These are phyloP conservation scores for Pseudolaguvia tuberculata DNA, from an alignment of 2,113 vertebrate species.

Conservation along the genomic window DNA sequence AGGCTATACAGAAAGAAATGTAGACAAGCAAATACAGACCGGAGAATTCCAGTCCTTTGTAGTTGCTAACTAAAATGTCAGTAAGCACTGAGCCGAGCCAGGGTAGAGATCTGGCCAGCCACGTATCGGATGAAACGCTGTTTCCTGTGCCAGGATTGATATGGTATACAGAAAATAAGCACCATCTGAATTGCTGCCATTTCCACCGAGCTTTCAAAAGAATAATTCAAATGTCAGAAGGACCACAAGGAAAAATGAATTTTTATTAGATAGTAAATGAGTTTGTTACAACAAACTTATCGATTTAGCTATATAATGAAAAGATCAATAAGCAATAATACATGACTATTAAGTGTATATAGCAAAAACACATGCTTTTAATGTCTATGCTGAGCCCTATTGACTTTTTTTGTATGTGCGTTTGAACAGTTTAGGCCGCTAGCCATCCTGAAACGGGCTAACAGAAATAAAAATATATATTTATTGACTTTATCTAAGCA, in stretches of 20 bases:
- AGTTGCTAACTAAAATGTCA: conserved; percentile 42
- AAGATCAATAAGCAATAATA: neutral
- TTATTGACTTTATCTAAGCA: neutral
- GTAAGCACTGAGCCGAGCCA: conserved; percentile 28
- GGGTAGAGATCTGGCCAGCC: conserved; percentile 16
- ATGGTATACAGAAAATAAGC: conserved; percentile 23
- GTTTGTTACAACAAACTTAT: conserved; percentile 1
- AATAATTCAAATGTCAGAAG: conserved; percentile 13
- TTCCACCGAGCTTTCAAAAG: conserved; percentile 18
- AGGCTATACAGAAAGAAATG: conserved; percentile 47
- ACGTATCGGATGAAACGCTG: conserved; percentile 2
- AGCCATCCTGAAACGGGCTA: neutral
- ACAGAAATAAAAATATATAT: conserved; percentile 11
- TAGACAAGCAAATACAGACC: neutral
- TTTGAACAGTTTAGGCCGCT: neutral
- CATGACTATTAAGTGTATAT: neutral
- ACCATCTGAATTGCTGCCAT: conserved; percentile 25
- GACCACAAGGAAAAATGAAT: neutral
- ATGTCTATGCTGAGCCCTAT: neutral
- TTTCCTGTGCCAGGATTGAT: conserved; percentile 9
- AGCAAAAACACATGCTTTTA: neutral
- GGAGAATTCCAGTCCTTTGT: conserved; percentile 6
- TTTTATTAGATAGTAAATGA: neutral
- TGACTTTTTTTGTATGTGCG: neutral
- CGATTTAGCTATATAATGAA: conserved; percentile 9